A percentile compares a stretch with the other conserved stretches of the same genome.
Conservation (phyloP, 2,113 vertebrate genomes). For the Lampris megalopsis region DNA sequence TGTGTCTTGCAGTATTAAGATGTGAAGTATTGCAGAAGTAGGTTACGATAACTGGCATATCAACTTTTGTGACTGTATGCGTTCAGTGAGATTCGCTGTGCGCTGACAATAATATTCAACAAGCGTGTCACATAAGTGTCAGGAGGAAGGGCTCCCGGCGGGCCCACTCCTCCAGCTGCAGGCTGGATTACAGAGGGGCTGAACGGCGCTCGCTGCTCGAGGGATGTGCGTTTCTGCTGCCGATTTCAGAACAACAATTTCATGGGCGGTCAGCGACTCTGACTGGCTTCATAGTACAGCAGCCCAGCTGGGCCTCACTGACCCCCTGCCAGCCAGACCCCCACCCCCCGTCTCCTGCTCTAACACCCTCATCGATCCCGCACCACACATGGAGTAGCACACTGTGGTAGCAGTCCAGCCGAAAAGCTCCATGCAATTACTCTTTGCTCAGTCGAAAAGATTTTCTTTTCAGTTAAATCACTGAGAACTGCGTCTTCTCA, state of each 20-base stretch:
- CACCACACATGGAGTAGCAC: not conserved
- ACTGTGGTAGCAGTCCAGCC: too few relatives aligned
- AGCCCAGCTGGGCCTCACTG: slow-evolving; percentile 41
- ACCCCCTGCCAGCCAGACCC: slow-evolving; percentile 10
- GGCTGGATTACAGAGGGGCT: not conserved
- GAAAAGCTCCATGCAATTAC: too few relatives aligned
- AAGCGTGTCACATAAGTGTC: too few relatives aligned
- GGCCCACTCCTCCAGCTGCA: too few relatives aligned
- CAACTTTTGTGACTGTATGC: too few relatives aligned
- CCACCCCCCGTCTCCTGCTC: not conserved
- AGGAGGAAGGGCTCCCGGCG: too few relatives aligned
- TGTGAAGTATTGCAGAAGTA: too few relatives aligned
- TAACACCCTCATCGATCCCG: not conserved
- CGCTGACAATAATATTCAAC: too few relatives aligned
- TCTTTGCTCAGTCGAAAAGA: not conserved
- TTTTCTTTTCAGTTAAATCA: not conserved
- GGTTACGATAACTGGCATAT: too few relatives aligned
- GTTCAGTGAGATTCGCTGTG: too few relatives aligned
- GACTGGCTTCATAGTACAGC: slow-evolving; percentile 21
- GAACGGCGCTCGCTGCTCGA: not conserved
- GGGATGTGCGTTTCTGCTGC: slow-evolving; percentile 4
- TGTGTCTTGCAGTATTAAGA: too few relatives aligned
- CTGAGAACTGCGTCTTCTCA: too few relatives aligned
- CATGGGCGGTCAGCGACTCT: slow-evolving; percentile 14
- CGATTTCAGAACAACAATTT: slow-evolving; percentile 8